Evolutionary conservation across 2,113 vertebrate genomes (phyloP), one percentile per base, ranked within the genome.

Genomic region (Antechinus stuartii): DNA sequence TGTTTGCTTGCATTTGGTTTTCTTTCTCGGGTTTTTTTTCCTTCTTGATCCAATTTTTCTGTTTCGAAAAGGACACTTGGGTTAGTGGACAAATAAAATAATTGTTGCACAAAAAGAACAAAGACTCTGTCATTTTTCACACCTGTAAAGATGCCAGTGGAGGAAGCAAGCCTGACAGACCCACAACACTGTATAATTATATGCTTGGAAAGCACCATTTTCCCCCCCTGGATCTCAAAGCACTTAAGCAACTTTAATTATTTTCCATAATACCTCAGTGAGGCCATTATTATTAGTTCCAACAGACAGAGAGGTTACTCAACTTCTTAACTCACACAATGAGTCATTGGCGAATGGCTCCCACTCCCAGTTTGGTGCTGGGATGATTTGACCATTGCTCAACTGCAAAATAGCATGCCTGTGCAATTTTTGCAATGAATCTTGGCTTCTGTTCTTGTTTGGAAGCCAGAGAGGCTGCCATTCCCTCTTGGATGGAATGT

Each of bases 191-290:
- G 54, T 96, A 56, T 96, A 97, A 97, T 97, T 96, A 96, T 46
- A 92, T 50, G 91, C 89, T 94, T 96, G 94, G 76, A 97, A 97
- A 97, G 57, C 53, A n/a, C 19, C 9, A 92, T 91, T 92, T 0
- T 8, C 54, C 2, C 54, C 12, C 93, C 54, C 25, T 10, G 46
- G 90, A 95, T 96, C 95, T 96, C 93, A 96, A 97, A 97, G 95
- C 92, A 90, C 91, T 93, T 92, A 91, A 95, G 49, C 54, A 93
- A 93, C 91, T 94, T 97, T 96, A 96, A 96, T 97, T 96, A 96
- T 94, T 96, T 97, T 96, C 96, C 92, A 92, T 97, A 94, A 95
- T 94, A 93, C 56, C n/a, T 96, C 76, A 50, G 92, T 50, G 90
- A 96, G 90, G 90, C 94, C 57, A 96, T 96, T 95, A 96, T 90